phyloP scores from a whole-genome alignment of 2,797 vertebrate species.

The Limosa lapponica region DNA sequence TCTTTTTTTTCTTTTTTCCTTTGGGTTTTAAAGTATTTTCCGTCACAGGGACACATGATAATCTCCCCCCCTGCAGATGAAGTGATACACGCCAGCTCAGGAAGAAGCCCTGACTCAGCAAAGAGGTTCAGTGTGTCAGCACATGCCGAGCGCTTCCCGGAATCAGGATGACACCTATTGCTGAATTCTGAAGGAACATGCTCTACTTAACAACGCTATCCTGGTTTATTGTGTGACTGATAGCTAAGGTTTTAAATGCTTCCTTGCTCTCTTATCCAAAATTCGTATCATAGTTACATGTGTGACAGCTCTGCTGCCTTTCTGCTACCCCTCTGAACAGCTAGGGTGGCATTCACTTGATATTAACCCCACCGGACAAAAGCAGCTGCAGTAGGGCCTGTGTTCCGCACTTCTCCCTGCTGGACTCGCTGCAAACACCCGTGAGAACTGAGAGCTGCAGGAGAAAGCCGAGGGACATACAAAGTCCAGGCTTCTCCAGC shows the following conservation, averaged over 20 bases:
- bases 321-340: background rate
- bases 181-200: background rate
- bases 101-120: background rate
- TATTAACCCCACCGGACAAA: background rate
- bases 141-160: background rate
- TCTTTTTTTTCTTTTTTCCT: background rate
- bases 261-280: background rate
- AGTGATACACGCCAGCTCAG: accelerated
- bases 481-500: background rate
- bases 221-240: background rate
- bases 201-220: background rate
- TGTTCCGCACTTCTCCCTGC: background rate
- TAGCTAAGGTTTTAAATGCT: background rate
- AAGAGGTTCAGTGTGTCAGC: background rate
- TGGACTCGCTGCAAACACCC: background rate
- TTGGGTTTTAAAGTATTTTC: background rate
- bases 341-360: background rate
- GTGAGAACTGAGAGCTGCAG: background rate
- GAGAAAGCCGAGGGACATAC: background rate
- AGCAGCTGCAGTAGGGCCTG: background rate
- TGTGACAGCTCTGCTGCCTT: background rate
- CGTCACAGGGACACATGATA: background rate
- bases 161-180: background rate
- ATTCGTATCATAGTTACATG: background rate
- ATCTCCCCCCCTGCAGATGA: background rate